Conservation (phyloP, 35 echinoderm and acorn worm genomes). For the Acanthaster planci region DNA sequence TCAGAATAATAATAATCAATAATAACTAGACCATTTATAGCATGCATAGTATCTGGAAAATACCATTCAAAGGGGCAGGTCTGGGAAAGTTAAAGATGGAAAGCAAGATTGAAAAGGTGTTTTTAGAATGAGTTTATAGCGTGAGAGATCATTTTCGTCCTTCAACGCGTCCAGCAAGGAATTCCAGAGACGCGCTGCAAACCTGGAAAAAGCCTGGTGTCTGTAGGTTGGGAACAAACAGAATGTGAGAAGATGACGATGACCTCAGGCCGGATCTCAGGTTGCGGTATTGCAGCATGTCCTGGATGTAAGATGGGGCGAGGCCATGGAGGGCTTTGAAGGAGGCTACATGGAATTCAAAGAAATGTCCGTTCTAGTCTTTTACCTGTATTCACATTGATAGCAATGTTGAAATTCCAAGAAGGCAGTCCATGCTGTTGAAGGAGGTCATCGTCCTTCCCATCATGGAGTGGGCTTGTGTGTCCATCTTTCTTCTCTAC, state of each 20-base stretch:
- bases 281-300: slow-evolving; percentile 31
- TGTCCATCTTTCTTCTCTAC: background rate
- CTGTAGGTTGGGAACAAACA: too few relatives aligned
- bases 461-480: background rate
- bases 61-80: too few relatives aligned
- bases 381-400: slow-evolving; percentile 66
- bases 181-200: slow-evolving; percentile 7
- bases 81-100: too few relatives aligned
- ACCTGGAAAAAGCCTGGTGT: background rate
- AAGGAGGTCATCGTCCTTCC: slow-evolving; percentile 26
- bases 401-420: slow-evolving; percentile 66
- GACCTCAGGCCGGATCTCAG: background rate
- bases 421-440: slow-evolving; percentile 66
- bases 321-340: slow-evolving; percentile 34
- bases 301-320: slow-evolving; percentile 28
- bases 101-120: too few relatives aligned
- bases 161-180: too few relatives aligned
- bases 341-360: slow-evolving; percentile 24
- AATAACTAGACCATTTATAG: too few relatives aligned
- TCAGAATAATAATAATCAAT: too few relatives aligned
- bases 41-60: too few relatives aligned
- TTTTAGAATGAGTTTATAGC: too few relatives aligned
- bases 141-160: too few relatives aligned
- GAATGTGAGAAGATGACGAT: too few relatives aligned
- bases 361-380: slow-evolving; percentile 20